Base-by-base conservation (phyloP, 2,113 vertebrate genomes). In the Anoplopoma fimbria region DNA sequence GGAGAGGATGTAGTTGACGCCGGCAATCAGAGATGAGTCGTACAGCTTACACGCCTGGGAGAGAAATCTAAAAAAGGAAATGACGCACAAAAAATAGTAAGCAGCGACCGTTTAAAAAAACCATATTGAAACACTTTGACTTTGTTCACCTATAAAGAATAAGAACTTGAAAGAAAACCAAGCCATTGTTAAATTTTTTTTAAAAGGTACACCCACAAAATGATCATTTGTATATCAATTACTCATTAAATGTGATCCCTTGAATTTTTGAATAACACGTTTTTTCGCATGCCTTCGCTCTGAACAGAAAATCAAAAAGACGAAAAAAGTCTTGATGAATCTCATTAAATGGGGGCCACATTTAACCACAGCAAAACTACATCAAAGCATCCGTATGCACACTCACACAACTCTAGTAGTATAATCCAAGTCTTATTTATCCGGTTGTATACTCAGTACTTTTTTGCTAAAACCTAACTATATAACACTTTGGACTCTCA, bases 1-100 rank as follows among this genome's bases (percentile, higher is more conserved):
- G 78, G 97, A 98, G 1, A 99, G 87, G 83, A 98, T 96, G 84
- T 99, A 99, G 89, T 97, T 97, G 17, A 97, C 49, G 0, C 97
- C 96, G 84, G 97, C 95, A 4, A 99, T 96, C 89, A 97, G 83
- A n/a, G 96, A 97, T 5, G 96, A 95, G 89, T 99, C 96, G 0
- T 98, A 96, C 21, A 98, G 93, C 87, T 96, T 95, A 0, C 96
- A 97, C 6, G 97, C 97, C 53, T 99, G 96, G 73, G 96, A 94
- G 82, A 99, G 90, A 94, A 99, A 99, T 62, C 98, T 99, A 88
- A 27, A 64, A 29, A 17, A 83, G 36, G 13, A 0, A 3, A 72
- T 6, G 63, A 25, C n/a, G 34, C 25, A 15, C n/a, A 27, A 27
- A 79, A 55, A 75, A 3, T 21, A 34, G 4, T 8, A 61, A 42